Percentiles rank a stretch among this genome's conserved stretches.
Evolutionary conservation across 2,888 invertebrate genomes (phyloP).

Genomic region (Caenorhabditis sulstoni): DNA sequence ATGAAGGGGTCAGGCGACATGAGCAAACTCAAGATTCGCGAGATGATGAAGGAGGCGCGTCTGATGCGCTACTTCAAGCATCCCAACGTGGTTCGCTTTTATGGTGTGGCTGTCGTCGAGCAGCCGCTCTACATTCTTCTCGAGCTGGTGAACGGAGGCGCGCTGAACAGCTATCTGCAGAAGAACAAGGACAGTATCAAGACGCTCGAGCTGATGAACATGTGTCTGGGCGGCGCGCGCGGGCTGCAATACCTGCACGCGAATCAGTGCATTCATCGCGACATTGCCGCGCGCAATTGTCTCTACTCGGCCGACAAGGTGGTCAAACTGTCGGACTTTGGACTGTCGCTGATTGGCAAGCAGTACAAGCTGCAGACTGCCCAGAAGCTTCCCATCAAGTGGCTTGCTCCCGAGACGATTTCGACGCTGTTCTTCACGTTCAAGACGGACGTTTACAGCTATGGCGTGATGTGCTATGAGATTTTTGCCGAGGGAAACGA

Average conservation of each 20-base stretch:
- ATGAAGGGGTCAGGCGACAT: constrained; percentile 48
- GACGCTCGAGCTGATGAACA: constrained; percentile 19
- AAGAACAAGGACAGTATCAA: constrained; percentile 25
- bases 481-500: constrained; percentile 63
- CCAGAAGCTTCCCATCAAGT: constrained; percentile 61
- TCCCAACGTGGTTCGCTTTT: constrained; percentile 56
- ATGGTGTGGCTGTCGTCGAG: constrained; percentile 61
- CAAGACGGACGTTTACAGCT: constrained; percentile 64
- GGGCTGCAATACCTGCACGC: constrained; percentile 51
- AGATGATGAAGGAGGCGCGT: constrained; percentile 64
- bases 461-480: constrained; percentile 65
- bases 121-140: constrained; percentile 60
- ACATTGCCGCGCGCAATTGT: constrained; percentile 56
- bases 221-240: constrained; percentile 49
- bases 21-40: constrained; percentile 57
- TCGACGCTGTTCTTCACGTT: constrained; percentile 46
- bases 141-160: constrained; percentile 6
- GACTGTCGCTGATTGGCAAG: constrained; percentile 45
- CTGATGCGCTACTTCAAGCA: constrained; percentile 60
- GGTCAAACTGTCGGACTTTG: constrained; percentile 62
- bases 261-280: constrained; percentile 47
- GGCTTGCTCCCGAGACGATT: constrained; percentile 63
- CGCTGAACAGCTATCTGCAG: constrained; percentile 24
- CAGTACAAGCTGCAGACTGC: constrained; percentile 41
- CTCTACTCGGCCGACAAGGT: constrained; percentile 43